These are phyloP conservation scores for Hemicordylus capensis DNA, from an alignment of 2,113 vertebrate species.

Conservation along the genomic window DNA sequence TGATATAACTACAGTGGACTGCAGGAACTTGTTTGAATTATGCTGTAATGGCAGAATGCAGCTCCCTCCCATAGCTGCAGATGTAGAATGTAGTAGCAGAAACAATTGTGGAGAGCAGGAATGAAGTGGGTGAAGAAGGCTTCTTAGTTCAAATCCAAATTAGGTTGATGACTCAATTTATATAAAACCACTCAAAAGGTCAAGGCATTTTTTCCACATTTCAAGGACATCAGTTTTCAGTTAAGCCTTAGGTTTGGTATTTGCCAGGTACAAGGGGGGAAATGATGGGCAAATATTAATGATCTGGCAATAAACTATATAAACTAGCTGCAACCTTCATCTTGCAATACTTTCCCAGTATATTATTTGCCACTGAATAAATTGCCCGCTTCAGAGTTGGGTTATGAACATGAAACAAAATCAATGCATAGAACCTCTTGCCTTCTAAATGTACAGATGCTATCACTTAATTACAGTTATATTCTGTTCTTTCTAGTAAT, in stretches of 20 bases:
- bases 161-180: neutral
- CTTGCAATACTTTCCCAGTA: neutral
- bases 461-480: neutral
- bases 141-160: neutral
- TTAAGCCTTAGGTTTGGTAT: neutral
- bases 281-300: neutral
- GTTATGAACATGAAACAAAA: neutral
- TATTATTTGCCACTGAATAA: neutral
- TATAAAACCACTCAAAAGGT: neutral
- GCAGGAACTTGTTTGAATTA: neutral
- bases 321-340: neutral
- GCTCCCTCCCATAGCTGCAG: neutral
- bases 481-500: neutral
- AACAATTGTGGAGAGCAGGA: neutral
- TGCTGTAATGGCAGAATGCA: neutral
- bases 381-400: neutral
- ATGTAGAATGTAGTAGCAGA: neutral
- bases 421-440: too few relatives aligned
- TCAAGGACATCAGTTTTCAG: neutral
- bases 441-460: neutral
- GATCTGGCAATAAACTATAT: neutral
- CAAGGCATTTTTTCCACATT: neutral
- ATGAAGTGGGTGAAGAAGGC: neutral
- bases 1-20: neutral
- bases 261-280: neutral